These are phyloP conservation scores for Acrobasis consociella DNA, from an alignment of 2,888 invertebrate genomes.

Conservation along the genomic window DNA sequence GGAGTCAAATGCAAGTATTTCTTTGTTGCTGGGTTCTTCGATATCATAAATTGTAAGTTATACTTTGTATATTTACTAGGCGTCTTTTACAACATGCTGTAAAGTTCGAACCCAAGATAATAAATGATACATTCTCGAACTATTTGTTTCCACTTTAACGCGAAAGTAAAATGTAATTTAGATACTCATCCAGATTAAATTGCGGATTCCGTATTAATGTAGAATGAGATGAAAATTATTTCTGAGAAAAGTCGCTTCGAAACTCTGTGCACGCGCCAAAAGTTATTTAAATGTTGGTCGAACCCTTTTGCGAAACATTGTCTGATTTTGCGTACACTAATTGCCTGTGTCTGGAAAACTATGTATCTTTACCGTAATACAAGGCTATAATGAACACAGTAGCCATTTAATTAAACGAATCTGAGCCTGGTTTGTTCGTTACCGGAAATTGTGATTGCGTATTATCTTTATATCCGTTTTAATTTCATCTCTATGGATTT, in stretches of 20 bases:
- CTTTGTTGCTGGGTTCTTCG: slow-evolving; percentile 12
- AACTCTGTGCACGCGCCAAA: slow-evolving; percentile 14
- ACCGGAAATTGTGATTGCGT: slow-evolving; percentile 9
- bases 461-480: slow-evolving; percentile 9
- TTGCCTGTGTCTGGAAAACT: slow-evolving; percentile 22
- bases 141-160: slow-evolving; percentile 11
- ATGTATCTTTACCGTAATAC: slow-evolving; percentile 21
- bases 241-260: slow-evolving; percentile 12
- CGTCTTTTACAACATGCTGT: slow-evolving; percentile 18
- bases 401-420: slow-evolving; percentile 25
- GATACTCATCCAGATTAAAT: background rate
- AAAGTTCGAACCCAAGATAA: slow-evolving; percentile 9
- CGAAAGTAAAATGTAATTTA: slow-evolving; percentile 1
- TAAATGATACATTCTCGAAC: slow-evolving; percentile 13
- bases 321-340: slow-evolving; percentile 17
- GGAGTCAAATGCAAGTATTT: background rate
- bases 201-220: background rate
- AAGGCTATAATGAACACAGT: slow-evolving; percentile 24
- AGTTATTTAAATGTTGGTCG: slow-evolving; percentile 19
- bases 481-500: background rate
- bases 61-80: slow-evolving; percentile 21
- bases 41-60: slow-evolving; percentile 18
- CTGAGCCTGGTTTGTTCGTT: background rate
- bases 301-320: slow-evolving; percentile 23
- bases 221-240: slow-evolving; percentile 15